Conservation (phyloP, 92 coral and sea anemone genomes). For the Phenganax stokvisi region DNA sequence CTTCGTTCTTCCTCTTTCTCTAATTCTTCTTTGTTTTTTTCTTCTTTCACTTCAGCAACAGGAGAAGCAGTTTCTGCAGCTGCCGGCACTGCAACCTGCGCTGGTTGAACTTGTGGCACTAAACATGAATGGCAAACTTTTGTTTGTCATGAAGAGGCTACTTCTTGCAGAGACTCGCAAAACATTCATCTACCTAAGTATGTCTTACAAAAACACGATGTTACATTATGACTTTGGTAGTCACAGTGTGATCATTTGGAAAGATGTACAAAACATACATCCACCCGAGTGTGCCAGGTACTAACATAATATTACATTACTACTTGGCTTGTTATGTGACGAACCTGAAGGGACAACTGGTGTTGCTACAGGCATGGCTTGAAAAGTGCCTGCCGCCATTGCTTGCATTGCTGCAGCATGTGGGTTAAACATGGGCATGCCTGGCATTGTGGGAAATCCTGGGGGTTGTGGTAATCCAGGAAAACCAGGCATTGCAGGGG, state of each 20-base stretch:
- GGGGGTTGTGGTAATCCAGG: slow-evolving; percentile 58
- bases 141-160: no score
- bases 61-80: not conserved
- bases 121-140: not conserved
- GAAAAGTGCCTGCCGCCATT: not conserved
- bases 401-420: slow-evolving; percentile 17
- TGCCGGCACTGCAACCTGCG: slow-evolving; percentile 1
- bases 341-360: slow-evolving; percentile 49
- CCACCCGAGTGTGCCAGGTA: no score
- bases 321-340: slow-evolving; percentile 19
- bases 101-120: slow-evolving; percentile 26
- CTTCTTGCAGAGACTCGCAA: no score
- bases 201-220: no score
- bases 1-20: slow-evolving; percentile 46
- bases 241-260: no score
- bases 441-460: slow-evolving; percentile 73
- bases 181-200: no score
- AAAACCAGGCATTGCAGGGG: slow-evolving; percentile 60
- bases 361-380: slow-evolving; percentile 6
- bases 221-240: no score
- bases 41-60: slow-evolving; percentile 23
- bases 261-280: no score
- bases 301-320: no score
- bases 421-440: slow-evolving; percentile 48
- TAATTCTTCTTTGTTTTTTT: slow-evolving; percentile 52